Base-by-base conservation (phyloP, 2,888 invertebrate genomes). In the Ophonus ardosiacus region DNA sequence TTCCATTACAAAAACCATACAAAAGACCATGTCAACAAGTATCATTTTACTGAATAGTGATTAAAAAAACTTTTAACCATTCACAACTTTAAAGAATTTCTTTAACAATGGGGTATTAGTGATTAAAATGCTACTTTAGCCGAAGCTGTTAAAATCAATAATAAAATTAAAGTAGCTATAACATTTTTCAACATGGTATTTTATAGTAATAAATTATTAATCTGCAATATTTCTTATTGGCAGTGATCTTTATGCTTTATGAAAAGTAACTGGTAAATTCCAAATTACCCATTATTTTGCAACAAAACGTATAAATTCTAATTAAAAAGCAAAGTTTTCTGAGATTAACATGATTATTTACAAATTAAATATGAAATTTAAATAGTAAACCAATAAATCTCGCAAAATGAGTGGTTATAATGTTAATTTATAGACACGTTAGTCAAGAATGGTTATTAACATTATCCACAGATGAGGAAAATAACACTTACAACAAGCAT, bases 341-440 rank as follows among this genome's bases (percentile, higher is more conserved):
- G 10, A 74, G 71, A 74, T 74, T 43, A 74, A 51, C 15, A 15
- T 51, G 71, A 74, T 74, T 43, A 51, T 13, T 74, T 38, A 68
- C 68, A 68, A 74, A 74, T 74, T 74, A 43, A 17, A 74, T 68
- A 40, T 68, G 38, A 68, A 68, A 31, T 74, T 17, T 74, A 43
- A 74, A 74, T 74, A 18, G 10, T n/a, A 40, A 74, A 17, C 40
- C 15, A 68, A 74, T 74, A 74, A 74, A 74, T 74, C 43, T 17
- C 18, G 40, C 15, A 43, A 74, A 43, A 74, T 74, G 15, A 74
- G 7, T 43, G 71, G 71, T 40, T 74, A 74, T 43, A 74, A 68
- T 43, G 71, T 43, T 43, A 74, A 74, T 43, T 74, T 74, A 74
- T 74, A 13, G 18, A 10, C 43, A 43, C 17, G 71, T 18, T 43